Evolutionary conservation across 2,113 vertebrate species (phyloP), one percentile per base, ranked within the genome.

Genomic region (Laticauda laticaudata): DNA sequence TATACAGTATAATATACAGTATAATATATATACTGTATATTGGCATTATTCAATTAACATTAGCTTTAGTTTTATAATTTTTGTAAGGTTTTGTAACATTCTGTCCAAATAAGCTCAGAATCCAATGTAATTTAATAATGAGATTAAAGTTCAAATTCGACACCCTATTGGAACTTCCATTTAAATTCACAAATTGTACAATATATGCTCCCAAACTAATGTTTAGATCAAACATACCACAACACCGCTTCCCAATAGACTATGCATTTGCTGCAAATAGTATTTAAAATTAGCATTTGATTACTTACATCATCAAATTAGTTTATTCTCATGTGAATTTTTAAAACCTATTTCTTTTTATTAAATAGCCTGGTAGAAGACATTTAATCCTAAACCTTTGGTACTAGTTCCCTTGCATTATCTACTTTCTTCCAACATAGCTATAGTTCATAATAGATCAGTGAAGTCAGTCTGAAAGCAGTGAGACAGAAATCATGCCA

Each of bases 391-490:
- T 45, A 43, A 48, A 86, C 29, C 59, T 91, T 94, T 15, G 90
- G 81, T 92, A 92, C 1, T 54, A 64, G 29, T 1, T 8, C 18
- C 90, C 91, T 87, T 81, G 56, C 91, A 5, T 48, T 23, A 39
- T 29, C 56, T 86, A 90, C 75, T 53, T 53, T 94, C 75, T 90
- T 93, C 88, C 94, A 86, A 92, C 95, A 96, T 75, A 95, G 94
- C 94, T 94, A 93, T 48, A 90, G 55, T 92, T 93, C 89, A 87
- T 96, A 95, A 96, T 93, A 92, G 69, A 97, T 96, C 91, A 93
- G 89, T 90, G 94, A 94, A 94, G 93, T 94, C 96, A 95, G 93
- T 93, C 93, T 97, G 95, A 96, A 95, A 96, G 94, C 94, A 96
- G 61, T 93, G 93, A 96, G 92, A 94, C 94, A 96, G 95, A 97